phyloP scores from a whole-genome alignment of 2,888 invertebrate species.

The Diploptera punctata region DNA sequence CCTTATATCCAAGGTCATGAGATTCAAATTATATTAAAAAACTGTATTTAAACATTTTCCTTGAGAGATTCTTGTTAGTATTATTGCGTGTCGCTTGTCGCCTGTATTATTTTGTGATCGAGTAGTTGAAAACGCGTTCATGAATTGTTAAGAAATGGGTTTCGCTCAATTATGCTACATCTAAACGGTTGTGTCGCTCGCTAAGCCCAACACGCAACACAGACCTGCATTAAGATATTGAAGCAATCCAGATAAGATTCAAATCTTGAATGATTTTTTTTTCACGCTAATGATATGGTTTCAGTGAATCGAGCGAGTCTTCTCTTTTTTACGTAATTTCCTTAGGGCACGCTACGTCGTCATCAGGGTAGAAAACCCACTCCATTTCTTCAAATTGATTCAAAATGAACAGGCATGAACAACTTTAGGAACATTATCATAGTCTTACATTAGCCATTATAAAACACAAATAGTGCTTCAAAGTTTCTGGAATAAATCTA shows the following conservation, averaged over 20 bases:
- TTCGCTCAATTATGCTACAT: not conserved
- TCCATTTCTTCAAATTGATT: no score
- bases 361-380: not conserved
- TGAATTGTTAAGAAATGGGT: not conserved
- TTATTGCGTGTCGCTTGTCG: no score
- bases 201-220: slow-evolving; percentile 3
- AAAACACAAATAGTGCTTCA: no score
- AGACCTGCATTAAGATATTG: not conserved
- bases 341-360: not conserved
- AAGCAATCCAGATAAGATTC: not conserved
- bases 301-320: not conserved
- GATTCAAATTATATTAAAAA: no score
- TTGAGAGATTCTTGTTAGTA: no score
- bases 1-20: no score
- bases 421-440: no score
- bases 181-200: not conserved
- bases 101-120: no score
- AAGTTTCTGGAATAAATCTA: no score
- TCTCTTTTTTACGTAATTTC: not conserved
- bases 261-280: not conserved
- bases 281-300: slow-evolving; percentile 7
- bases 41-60: no score
- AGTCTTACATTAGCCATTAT: no score
- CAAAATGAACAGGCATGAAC: no score
- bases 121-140: not conserved